Conservation (phyloP, 2,113 vertebrate species). For the Ornithorhynchus anatinus region DNA sequence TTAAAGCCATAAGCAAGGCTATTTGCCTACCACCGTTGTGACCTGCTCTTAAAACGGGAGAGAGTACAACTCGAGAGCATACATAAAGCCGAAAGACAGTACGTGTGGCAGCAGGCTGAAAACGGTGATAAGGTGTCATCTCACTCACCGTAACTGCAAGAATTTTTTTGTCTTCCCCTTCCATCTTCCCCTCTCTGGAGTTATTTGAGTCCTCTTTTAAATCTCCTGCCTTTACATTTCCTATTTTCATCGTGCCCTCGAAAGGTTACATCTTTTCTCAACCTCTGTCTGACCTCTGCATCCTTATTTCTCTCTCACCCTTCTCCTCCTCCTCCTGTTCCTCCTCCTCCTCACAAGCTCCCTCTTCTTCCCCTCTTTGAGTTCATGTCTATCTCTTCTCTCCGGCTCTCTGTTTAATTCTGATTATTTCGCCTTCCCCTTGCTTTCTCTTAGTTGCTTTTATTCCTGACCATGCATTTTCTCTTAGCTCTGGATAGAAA, state of each 20-base stretch:
- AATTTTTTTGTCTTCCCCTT: constrained; percentile 20
- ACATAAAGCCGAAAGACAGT: too few species aligned
- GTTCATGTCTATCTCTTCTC: background rate
- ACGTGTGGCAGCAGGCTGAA: too few species aligned
- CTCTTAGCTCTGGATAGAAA: constrained; percentile 63
- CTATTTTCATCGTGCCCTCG: background rate
- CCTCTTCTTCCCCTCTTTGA: background rate
- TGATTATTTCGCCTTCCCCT: constrained; percentile 63
- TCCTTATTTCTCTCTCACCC: background rate
- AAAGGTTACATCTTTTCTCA: background rate
- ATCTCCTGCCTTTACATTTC: constrained; percentile 1
- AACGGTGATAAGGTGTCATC: too few species aligned
- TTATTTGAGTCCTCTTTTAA: background rate
- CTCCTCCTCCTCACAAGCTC: background rate
- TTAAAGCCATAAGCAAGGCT: too few species aligned
- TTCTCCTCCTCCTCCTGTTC: background rate
- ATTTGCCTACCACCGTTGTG: too few species aligned
- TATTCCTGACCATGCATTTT: constrained; percentile 76
- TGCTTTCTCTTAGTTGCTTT: constrained; percentile 66
- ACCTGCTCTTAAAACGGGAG: too few species aligned
- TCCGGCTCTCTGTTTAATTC: constrained; percentile 61
- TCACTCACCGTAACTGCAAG: constrained; percentile 25
- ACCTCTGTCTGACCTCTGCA: background rate
- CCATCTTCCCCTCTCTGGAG: constrained; percentile 9
- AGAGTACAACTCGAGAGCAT: too few species aligned